Evolutionary conservation across 2,888 invertebrate genomes (phyloP).

Genomic region (Chamaedrilus cognettii): DNA sequence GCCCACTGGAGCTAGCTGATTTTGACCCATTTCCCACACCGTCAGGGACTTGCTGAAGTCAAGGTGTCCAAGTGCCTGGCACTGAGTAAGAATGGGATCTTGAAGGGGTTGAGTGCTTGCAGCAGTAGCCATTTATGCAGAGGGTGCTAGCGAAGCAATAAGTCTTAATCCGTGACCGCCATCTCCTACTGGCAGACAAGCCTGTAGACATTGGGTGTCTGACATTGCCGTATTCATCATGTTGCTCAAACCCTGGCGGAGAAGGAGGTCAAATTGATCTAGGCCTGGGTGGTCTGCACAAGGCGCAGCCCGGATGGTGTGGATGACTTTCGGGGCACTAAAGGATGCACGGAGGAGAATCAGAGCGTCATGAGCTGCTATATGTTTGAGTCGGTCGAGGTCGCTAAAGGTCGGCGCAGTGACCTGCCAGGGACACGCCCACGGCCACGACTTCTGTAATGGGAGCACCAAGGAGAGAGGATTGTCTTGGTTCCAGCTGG

Average conservation of each 20-base stretch:
- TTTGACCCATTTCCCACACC: too few relatives aligned
- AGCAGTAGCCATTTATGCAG: constrained; percentile 3
- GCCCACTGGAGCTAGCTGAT: too few relatives aligned
- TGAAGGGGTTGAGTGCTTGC: background rate
- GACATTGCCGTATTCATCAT: background rate
- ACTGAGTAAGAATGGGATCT: background rate
- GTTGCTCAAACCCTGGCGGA: background rate
- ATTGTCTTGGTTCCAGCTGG: background rate
- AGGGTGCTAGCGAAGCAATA: background rate
- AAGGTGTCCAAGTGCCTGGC: too few relatives aligned
- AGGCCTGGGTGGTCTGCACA: background rate
- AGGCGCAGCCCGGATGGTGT: background rate
- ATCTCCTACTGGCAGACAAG: background rate
- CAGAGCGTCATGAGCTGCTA: constrained; percentile 1
- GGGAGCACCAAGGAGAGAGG: constrained; percentile 4
- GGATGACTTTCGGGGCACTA: background rate
- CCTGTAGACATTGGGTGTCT: background rate
- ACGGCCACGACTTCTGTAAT: background rate
- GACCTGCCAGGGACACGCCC: background rate
- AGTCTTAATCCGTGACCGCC: background rate
- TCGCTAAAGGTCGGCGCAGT: background rate
- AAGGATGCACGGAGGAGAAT: background rate
- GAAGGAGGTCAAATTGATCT: background rate
- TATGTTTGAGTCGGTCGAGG: background rate
- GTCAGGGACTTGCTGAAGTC: too few relatives aligned